Base-by-base conservation (phyloP, 2,888 invertebrate genomes). In the Lasioglossum oenotherae region DNA sequence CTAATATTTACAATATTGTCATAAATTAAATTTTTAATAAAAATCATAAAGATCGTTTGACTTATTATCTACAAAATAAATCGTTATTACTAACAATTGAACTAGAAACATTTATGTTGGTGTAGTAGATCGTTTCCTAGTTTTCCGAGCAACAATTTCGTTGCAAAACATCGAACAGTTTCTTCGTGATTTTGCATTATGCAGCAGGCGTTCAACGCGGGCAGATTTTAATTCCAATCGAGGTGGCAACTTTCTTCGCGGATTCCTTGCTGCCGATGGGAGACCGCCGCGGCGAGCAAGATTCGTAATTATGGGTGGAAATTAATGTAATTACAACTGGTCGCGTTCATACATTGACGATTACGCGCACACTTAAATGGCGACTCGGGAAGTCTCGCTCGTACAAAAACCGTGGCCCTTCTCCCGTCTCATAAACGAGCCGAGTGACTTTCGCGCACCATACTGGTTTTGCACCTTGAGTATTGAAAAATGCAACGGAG, bases 281-380 rank as follows among this genome's bases (percentile, higher is more conserved):
- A 74, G 74, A 78, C 74, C 67, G n/a, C 44, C 79, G 57, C 75
- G 38, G 44, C 46, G 69, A 69, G 41, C 78, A 81, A 79, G 81
- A 84, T 84, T 87, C 81, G 73, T 87, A 87, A 87, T 87, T 87
- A 81, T 64, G 77, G 74, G 35, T 72, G 83, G 81, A 74, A 83
- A 84, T 87, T 87, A 84, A 88, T 88, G 78, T 80, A 81, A 87
- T 88, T 87, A 82, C 84, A 49, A 80, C 78, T 67, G 67, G 87
- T 80, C 80, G 75, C 57, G 67, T 69, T 81, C 72, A 80, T 82
- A 82, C 80, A 75, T 75, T 38, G 80, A 38, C 78, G 84, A 87
- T 87, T 80, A 74, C 75, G 71, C 41, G 73, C 14, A 35, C 78
- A 73, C 87, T 87, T 85, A 87, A 88, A 85, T 85, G 88, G 88